A percentile compares a stretch with the other conserved stretches of the same genome.
Evolutionary conservation across 2,888 invertebrate genomes (phyloP).

Genomic region (Luperina nickerlii): DNA sequence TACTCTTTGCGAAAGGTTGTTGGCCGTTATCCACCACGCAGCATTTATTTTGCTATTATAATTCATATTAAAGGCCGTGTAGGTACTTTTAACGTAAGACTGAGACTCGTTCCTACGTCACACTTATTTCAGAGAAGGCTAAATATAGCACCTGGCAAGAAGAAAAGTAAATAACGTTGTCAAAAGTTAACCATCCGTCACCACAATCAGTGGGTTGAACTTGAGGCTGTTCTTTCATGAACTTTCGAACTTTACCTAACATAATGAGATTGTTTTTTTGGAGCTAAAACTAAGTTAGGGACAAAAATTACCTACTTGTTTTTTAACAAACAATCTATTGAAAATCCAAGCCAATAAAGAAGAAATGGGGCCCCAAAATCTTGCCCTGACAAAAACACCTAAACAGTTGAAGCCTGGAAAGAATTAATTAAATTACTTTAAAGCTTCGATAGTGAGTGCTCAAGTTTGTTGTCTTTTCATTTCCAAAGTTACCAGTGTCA

Average conservation of each 20-base stretch:
- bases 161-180: background rate
- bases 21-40: background rate
- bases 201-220: slow-evolving; percentile 20
- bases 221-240: slow-evolving; percentile 5
- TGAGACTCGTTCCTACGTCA: background rate
- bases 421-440: background rate
- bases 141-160: background rate
- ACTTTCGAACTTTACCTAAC: slow-evolving; percentile 27
- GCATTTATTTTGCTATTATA: background rate
- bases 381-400: background rate
- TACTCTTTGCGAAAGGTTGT: background rate
- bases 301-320: slow-evolving; percentile 1
- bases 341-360: background rate
- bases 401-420: slow-evolving; percentile 1
- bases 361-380: slow-evolving; percentile 1
- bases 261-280: slow-evolving; percentile 16
- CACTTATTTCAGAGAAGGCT: background rate
- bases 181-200: slow-evolving; percentile 3
- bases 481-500: slow-evolving; percentile 23
- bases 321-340: background rate
- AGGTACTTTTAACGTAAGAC: background rate
- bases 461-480: slow-evolving; percentile 16
- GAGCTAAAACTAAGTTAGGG: slow-evolving; percentile 9
- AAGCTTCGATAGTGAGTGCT: background rate
- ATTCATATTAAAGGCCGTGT: background rate